Evolutionary conservation across 2,888 invertebrate genomes (phyloP), one percentile per base, ranked within the genome.

Genomic region (Heliconius sara): DNA sequence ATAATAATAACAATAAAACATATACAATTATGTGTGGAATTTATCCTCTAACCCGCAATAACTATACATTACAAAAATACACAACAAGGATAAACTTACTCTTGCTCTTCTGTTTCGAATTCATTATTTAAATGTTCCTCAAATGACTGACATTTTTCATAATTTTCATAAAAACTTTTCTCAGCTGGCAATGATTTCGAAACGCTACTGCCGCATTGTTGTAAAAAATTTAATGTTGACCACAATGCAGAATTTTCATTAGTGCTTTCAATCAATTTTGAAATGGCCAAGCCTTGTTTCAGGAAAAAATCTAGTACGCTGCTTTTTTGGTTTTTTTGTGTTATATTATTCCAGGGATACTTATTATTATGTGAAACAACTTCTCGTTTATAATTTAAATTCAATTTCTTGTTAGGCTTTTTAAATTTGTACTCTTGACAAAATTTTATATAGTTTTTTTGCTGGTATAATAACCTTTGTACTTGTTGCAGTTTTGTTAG

Each of bases 271-370:
- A 90, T 85, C 25, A 87, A 83, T 81, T 91, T 91, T 0, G 91
- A 87, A 47, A 92, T 84, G 72, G 89, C 87, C 39, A 92, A 82
- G 10, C 93, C 91, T 81, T 90, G 88, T 85, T 93, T 94, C 6
- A 91, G 83, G n/a, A 94, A 87, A 83, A 90, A 91, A 85, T 91
- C 90, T 65, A 92, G 90, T 4, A 90, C 83, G 19, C 88, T 88
- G 79, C 81, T 87, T 80, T 91, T 95, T 25, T 90, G 89, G 79
- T 84, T 87, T 66, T 89, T 92, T 27, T 92, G 89, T 0, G 94
- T 92, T 0, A 87, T 84, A 84, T 94, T 94, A 81, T 89, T 91
- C 94, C 93, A 93, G 1, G 94, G 93, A 83, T 94, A 93, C 83
- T 94, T 93, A 83, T 94, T 93, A 74, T 95, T 92, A 12, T 89